Base-by-base conservation (phyloP, 2,113 vertebrate genomes). In the Elaphurus davidianus region DNA sequence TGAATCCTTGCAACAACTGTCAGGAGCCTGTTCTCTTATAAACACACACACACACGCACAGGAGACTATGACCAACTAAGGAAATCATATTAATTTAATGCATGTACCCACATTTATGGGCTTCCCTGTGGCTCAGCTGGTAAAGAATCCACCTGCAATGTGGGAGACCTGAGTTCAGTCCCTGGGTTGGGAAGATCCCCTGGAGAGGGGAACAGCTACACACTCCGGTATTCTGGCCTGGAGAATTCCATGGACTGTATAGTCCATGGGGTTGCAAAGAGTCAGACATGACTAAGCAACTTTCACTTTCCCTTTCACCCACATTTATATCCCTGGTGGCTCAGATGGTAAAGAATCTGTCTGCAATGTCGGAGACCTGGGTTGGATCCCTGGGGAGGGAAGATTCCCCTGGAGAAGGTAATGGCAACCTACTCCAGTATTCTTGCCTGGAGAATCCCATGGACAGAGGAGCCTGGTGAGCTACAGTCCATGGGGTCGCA, bases 1-100 rank as follows among this genome's bases (percentile, higher is more conserved):
- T 50, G 55, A 96, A 83, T 96, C 81, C 57, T 94, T 74, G 33
- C 13, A 90, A 74, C 92, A 97, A 97, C 90, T 95, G 84, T 67
- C 27, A 83, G 36, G 62, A 94, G 8, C 16, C 43, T 86, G 84
- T 16, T 83, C 17, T 94, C 40, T 92, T 84, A 30, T 15, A 89
- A 90, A 91, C 33, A 85, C 60, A 89, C 25, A 59, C 10, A 52
- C 27, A 23, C 2, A 14, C 33, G 54, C 16, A 76, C n/a, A 76
- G 33, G n/a, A 50, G 3, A 93, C 71, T 47, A 60, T 64, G 40
- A 92, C 19, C 83, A 93, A 59, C 4, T 64, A 79, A 94, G 33
- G 52, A 95, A 60, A 55, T 47, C 43, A 6, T 10, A 36, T 60
- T 71, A 92, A 94, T 28, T 89, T 87, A 27, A 43, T 76, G 36